phyloP scores from a whole-genome alignment of 1,140 invertebrate genomes.

The Drosophila parvula region DNA sequence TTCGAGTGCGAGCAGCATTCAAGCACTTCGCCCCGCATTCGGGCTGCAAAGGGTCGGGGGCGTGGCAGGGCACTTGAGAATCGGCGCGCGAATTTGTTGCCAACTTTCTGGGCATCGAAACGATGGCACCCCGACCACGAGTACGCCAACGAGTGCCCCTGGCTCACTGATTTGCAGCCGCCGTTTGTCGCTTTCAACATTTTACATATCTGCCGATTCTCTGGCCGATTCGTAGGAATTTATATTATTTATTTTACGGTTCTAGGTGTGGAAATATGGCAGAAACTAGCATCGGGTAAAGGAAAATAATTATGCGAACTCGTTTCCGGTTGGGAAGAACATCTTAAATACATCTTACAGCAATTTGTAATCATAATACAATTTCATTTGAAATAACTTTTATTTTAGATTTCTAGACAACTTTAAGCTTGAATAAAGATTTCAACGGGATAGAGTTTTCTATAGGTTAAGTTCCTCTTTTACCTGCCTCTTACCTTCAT shows the following conservation, averaged over 20 bases:
- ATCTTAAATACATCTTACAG: not conserved
- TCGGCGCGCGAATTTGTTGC: constrained; percentile 46
- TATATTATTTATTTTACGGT: constrained; percentile 21
- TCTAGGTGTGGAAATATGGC: constrained; percentile 21
- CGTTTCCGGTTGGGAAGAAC: not conserved
- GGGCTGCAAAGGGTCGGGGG: not conserved
- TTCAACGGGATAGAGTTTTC: no score
- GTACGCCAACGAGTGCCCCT: constrained; percentile 17
- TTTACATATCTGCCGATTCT: constrained; percentile 29
- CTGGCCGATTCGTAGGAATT: constrained; percentile 18
- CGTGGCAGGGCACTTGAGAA: constrained; percentile 40
- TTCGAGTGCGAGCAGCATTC: constrained; percentile 42
- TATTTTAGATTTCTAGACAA: not conserved
- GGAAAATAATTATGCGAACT: not conserved
- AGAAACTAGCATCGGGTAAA: not conserved
- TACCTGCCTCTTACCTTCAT: no score
- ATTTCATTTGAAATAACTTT: not conserved
- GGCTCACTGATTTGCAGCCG: constrained; percentile 42
- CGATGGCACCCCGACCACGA: constrained; percentile 10
- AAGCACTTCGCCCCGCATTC: constrained; percentile 21
- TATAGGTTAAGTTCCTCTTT: no score
- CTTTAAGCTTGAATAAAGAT: no score
- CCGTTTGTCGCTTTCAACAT: constrained; percentile 27
- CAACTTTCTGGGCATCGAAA: constrained; percentile 46
- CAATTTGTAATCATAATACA: not conserved